Base-by-base conservation (phyloP, 2,888 invertebrate genomes). In the Euplagia quadripunctaria region DNA sequence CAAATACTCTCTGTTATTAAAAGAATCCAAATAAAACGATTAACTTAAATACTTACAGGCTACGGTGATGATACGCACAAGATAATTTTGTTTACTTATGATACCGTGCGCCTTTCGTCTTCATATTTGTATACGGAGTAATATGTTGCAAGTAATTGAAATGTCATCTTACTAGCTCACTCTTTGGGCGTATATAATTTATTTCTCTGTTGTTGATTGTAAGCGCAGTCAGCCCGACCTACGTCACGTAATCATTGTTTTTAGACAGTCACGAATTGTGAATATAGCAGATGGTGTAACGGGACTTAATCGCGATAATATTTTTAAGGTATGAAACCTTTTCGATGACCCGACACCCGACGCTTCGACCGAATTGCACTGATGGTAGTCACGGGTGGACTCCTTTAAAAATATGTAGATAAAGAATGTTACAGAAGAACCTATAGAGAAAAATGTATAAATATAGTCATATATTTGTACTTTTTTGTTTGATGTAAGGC, bases 1-100 rank as follows among this genome's bases (percentile, higher is more conserved):
- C 31, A 31, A 31, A 31, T 31, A 31, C 31, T 31, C 2, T 31
- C 31, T 31, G 1, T 31, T 31, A 31, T 31, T 55, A 17, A 55
- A 55, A 20, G 43, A n/a, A 46, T 64, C 17, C 7, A 65, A 65
- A 20, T 46, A 5, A 65, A 65, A 20, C 46, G 65, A 46, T 20
- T 4, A 65, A 46, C 65, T 43, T 65, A 46, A 65, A 65, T 46
- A 12, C 49, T n/a, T 65, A 20, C 49, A 66, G 12, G 49, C 31
- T 46, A 31, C 65, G 49, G 16, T 16, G 49, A 4, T 31, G n/a
- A 49, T 49, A 46, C 31, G 14, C 20, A 14, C 31, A 49, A 66
- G 65, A 66, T 66, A 66, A 66, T 31, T 20, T 66, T 31, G 31
- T 66, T 66, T 66, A 49, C 31, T 20, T 16, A 31, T 66, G 49